phyloP scores from a whole-genome alignment of 1,140 invertebrate genomes.

The Philotrypesis tridentata region DNA sequence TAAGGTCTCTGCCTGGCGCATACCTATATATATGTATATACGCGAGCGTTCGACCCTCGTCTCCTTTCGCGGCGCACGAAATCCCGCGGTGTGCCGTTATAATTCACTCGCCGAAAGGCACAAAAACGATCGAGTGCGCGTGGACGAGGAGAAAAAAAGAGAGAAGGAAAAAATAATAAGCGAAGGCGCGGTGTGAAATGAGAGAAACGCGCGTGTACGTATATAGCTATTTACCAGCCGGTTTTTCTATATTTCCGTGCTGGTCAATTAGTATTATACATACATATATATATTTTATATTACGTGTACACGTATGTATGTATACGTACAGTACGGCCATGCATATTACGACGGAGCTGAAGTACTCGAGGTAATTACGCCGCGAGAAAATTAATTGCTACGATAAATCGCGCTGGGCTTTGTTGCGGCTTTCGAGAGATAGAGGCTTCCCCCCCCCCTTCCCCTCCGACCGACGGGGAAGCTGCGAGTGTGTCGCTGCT shows the following conservation, averaged over 20 bases:
- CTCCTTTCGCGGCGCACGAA: neutral
- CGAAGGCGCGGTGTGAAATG: neutral
- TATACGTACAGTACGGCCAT: neutral
- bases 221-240: neutral
- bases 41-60: neutral
- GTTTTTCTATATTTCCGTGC: neutral
- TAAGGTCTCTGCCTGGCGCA: neutral
- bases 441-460: neutral
- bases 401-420: conserved; percentile 18
- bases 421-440: conserved; percentile 4
- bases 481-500: neutral
- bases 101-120: neutral
- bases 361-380: conserved; percentile 5
- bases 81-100: neutral
- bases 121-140: neutral
- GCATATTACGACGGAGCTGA: neutral
- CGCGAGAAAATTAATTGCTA: conserved; percentile 17
- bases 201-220: too few relatives aligned
- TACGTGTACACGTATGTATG: neutral
- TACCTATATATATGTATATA: too few relatives aligned
- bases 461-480: neutral
- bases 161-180: neutral
- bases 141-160: neutral
- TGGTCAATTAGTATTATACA: conserved; percentile 4
- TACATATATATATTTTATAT: neutral